Conservation (phyloP, 2,113 vertebrate genomes). For the Probosciger aterrimus region DNA sequence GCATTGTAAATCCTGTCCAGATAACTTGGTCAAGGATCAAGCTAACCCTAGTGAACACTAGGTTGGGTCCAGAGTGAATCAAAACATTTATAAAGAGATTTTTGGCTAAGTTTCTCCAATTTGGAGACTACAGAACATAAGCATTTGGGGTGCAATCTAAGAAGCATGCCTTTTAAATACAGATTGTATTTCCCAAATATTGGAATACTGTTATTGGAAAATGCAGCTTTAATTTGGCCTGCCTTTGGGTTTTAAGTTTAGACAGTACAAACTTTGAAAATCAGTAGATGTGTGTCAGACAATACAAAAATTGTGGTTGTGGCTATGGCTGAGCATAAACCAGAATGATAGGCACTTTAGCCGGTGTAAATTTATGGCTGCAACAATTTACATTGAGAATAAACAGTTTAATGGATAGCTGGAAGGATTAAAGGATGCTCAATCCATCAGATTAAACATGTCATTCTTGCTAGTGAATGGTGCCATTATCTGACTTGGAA, state of each 20-base stretch:
- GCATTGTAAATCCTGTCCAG: not conserved
- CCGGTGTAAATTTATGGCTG: slow-evolving; percentile 33
- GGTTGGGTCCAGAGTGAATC: not conserved
- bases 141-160: not conserved
- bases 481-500: slow-evolving; percentile 28
- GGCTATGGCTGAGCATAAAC: not conserved
- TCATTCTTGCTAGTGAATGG: not conserved
- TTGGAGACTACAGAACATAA: not conserved
- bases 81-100: not conserved
- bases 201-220: not conserved
- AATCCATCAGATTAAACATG: slow-evolving; percentile 37
- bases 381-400: slow-evolving; percentile 42
- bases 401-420: slow-evolving; percentile 60
- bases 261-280: not conserved
- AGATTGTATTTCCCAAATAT: not conserved
- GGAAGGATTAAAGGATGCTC: slow-evolving; percentile 56
- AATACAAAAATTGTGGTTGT: not conserved
- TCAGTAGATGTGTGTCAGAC: not conserved
- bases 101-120: not conserved
- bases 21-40: not conserved
- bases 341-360: slow-evolving; percentile 22
- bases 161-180: not conserved
- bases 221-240: not conserved
- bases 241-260: not conserved
- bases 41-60: not conserved